Conservation (phyloP, 2,888 invertebrate species). For the Leucania comma region DNA sequence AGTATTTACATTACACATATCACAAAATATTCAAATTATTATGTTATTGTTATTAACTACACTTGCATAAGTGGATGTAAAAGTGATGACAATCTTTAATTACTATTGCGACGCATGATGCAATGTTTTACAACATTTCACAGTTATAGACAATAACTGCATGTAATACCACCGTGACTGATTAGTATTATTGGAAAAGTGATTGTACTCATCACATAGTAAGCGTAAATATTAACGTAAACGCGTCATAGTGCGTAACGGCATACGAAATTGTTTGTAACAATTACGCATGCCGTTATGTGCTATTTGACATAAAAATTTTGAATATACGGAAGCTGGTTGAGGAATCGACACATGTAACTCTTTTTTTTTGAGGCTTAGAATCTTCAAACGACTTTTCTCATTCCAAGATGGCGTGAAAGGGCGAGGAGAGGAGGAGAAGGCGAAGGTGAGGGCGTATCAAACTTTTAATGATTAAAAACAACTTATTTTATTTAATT, state of each 20-base stretch:
- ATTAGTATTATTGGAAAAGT: conserved; percentile 37
- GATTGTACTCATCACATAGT: conserved; percentile 7
- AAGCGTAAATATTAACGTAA: conserved; percentile 9
- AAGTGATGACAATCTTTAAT: conserved; percentile 52
- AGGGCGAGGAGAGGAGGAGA: too few species aligned
- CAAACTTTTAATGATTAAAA: too few species aligned
- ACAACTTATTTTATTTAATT: too few species aligned
- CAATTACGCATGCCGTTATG: too few species aligned
- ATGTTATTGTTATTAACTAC: not conserved
- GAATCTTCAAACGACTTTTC: too few species aligned
- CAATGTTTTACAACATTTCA: conserved; percentile 32
- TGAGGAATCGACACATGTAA: not conserved
- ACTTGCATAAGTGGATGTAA: conserved; percentile 22
- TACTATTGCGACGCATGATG: conserved; percentile 6
- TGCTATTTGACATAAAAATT: not conserved
- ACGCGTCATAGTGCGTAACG: conserved; percentile 41
- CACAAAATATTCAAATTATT: not conserved
- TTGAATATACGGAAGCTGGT: not conserved
- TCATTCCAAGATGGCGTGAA: too few species aligned
- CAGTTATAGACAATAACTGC: conserved; percentile 33
- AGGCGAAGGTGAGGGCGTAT: too few species aligned
- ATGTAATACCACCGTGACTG: conserved; percentile 38
- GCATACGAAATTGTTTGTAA: conserved; percentile 10
- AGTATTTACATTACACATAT: not conserved
- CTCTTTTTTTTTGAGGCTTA: too few species aligned